Base-by-base conservation (phyloP, 2,797 vertebrate genomes). In the Hypotaenidia philippensis region DNA sequence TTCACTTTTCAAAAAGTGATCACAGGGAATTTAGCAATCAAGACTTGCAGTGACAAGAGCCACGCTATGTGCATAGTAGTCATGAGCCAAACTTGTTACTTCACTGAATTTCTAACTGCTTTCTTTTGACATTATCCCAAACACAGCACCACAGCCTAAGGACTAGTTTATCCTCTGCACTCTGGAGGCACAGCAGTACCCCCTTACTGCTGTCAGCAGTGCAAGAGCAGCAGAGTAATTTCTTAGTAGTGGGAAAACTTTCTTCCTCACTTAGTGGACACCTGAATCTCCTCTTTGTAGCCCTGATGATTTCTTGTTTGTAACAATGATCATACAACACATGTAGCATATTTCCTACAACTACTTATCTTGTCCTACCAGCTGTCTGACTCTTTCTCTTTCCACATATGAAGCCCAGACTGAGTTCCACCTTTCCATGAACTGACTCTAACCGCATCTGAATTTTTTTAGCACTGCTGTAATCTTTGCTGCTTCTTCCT, bases 171-270 rank as follows among this genome's bases (percentile, higher is more conserved):
- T 36, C 17, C 16, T 63, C 40, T 14, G 11, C 31, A 40, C 19
- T 78, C 50, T 0, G 0, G 10, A 84, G 17, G 53, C 49, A 64
- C 38, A 83, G 41, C 29, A 65, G 19, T n/a, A 52, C 3, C 4
- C 32, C 32, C 9, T 60, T 32, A 41, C 27, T 49, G 41, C 49
- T 8, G 20, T 5, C 56, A 78, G 36, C 26, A 71, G 36, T 12
- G 6, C n/a, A 69, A 84, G 26, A 56, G 40, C 5, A 6, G 21
- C 16, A 61, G 70, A 87, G 26, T 27, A 26, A 50, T 50, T 50
- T 50, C 49, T 27, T 49, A 49, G 15, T 3, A 49, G 15, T 1
- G 2, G 26, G 13, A 61, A 89, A 83, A 53, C 2, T 1, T 53
- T 89, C 68, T 34, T 52, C 27, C 27, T 70, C 16, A 25, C 7